Conservation (phyloP, 2,113 vertebrate species). For the Dicaeum eximium region DNA sequence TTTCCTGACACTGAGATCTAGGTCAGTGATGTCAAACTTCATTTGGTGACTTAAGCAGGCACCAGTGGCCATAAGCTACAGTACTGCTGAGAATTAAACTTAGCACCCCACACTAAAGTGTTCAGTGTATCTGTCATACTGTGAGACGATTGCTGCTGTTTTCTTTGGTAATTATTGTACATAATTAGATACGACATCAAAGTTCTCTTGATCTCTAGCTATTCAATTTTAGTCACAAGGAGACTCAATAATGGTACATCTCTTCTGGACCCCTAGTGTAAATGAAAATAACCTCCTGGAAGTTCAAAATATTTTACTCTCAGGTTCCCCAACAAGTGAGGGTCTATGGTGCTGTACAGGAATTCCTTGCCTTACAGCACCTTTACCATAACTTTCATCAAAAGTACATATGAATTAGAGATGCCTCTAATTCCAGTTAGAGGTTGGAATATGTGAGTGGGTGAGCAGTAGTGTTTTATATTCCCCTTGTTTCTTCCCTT, state of each 20-base stretch:
- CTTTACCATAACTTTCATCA: not conserved
- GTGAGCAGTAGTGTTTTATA: not conserved
- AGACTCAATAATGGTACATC: not conserved
- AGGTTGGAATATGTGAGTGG: not conserved
- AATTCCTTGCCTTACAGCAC: not conserved
- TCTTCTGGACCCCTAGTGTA: not conserved
- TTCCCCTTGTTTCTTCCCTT: not conserved
- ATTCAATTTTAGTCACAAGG: not conserved
- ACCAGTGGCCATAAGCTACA: not conserved
- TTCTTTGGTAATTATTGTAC: not conserved
- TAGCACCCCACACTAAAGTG: not conserved
- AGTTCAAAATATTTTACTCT: not conserved
- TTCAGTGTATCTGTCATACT: not conserved
- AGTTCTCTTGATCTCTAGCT: not conserved
- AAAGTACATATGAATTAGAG: not conserved
- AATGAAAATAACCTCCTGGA: not conserved
- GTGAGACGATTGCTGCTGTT: not conserved
- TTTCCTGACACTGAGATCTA: not conserved
- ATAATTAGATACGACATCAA: not conserved
- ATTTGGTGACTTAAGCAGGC: not conserved
- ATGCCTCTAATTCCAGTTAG: not conserved
- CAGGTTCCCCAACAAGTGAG: not conserved
- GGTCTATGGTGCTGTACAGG: not conserved
- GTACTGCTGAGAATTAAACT: not conserved
- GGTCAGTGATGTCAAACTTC: not conserved